Percentiles rank a stretch among this genome's conserved stretches.
Conservation (phyloP, 2,113 vertebrate species). For the Macroglossus sobrinus region DNA sequence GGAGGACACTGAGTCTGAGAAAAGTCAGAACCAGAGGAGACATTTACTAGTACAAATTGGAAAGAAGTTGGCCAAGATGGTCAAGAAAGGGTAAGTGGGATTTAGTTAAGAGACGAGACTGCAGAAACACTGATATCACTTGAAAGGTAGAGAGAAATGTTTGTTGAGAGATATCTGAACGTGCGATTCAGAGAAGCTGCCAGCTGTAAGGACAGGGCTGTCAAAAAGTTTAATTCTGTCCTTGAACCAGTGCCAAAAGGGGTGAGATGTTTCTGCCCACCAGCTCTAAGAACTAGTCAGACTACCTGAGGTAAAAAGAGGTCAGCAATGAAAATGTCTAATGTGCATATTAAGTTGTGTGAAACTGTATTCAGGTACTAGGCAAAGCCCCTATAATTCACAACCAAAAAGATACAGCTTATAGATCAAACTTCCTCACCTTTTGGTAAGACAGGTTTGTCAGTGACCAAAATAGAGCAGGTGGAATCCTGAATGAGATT, state of each 20-base stretch:
- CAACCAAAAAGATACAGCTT: neutral
- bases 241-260: neutral
- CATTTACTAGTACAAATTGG: neutral
- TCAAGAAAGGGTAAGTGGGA: neutral
- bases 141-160: neutral
- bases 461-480: neutral
- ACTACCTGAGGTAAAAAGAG: neutral
- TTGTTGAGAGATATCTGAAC: neutral
- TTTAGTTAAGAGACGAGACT: neutral
- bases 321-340: neutral
- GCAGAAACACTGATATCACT: neutral
- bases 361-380: neutral
- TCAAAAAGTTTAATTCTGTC: conserved; percentile 34
- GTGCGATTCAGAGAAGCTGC: conserved; percentile 6
- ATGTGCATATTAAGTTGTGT: neutral
- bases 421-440: neutral
- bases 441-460: neutral
- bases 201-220: neutral
- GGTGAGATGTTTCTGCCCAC: neutral
- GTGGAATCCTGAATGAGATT: neutral
- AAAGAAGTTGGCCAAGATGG: neutral
- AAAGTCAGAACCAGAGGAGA: neutral
- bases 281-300: neutral
- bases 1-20: neutral
- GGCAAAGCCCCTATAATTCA: neutral